Conservation (phyloP, 2,888 invertebrate genomes). For the Aethes cnicana region DNA sequence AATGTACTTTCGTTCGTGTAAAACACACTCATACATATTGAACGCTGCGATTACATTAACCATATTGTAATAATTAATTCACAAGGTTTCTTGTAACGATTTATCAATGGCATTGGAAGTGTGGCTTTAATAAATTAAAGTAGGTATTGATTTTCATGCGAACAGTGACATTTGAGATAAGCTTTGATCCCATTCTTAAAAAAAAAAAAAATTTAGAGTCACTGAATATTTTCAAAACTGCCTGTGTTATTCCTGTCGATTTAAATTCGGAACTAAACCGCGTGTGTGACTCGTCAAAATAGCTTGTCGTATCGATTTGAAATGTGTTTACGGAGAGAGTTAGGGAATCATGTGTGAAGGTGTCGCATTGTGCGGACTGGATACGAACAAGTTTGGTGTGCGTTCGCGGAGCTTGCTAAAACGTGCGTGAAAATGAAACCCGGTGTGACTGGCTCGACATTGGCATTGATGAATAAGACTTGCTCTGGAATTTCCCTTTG, state of each 20-base stretch:
- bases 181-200: too few species aligned
- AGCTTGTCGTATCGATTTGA: conserved; percentile 43
- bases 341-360: conserved; percentile 37
- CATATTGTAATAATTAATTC: conserved; percentile 7
- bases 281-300: conserved; percentile 10
- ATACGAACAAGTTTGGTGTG: conserved; percentile 37
- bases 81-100: neutral
- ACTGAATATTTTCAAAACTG: neutral
- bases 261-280: conserved; percentile 2
- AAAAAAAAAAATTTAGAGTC: neutral
- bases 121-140: neutral
- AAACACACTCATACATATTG: conserved; percentile 13
- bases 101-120: neutral
- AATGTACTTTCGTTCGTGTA: conserved; percentile 20
- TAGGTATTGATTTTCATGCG: too few species aligned
- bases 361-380: conserved; percentile 36
- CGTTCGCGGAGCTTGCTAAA: conserved; percentile 9
- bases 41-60: conserved; percentile 11
- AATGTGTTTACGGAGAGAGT: conserved; percentile 57
- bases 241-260: neutral
- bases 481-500: neutral
- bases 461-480: neutral
- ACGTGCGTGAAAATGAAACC: conserved; percentile 18
- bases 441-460: neutral
- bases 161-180: too few species aligned